phyloP scores from a whole-genome alignment of 92 coral and sea anemone genomes.

The Actinostola sp. region DNA sequence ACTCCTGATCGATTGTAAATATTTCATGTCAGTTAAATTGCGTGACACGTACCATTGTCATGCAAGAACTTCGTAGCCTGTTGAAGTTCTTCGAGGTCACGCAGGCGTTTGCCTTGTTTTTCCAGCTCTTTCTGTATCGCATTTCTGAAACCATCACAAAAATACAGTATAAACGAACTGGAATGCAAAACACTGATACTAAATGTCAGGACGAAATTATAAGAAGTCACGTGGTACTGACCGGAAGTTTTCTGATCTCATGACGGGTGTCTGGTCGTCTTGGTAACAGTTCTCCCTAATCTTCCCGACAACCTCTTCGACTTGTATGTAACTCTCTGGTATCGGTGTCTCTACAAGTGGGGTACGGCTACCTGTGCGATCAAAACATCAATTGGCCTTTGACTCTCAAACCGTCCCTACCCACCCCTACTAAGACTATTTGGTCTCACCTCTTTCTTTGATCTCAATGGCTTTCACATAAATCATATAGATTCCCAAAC shows the following conservation, averaged over 20 bases:
- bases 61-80: constrained; percentile 92
- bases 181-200: too few relatives aligned
- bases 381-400: too few relatives aligned
- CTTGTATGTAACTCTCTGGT: constrained; percentile 96
- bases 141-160: constrained; percentile 24
- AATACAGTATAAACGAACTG: neutral
- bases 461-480: constrained; percentile 87
- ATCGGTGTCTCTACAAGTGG: constrained; percentile 83
- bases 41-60: constrained; percentile 77
- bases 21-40: neutral
- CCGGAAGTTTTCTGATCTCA: constrained; percentile 95
- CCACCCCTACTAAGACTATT: neutral
- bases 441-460: constrained; percentile 80
- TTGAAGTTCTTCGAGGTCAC: constrained; percentile 91
- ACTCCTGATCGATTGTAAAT: too few relatives aligned
- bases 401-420: neutral
- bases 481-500: constrained; percentile 65
- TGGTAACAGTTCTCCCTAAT: constrained; percentile 76
- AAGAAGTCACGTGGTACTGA: constrained; percentile 21
- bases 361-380: constrained; percentile 75
- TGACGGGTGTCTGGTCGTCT: constrained; percentile 96
- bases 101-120: constrained; percentile 59
- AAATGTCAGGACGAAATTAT: too few relatives aligned
- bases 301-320: constrained; percentile 81
- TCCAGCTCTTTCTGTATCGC: constrained; percentile 82